Percentiles rank a stretch among this genome's conserved stretches.
Evolutionary conservation across 2,113 vertebrate species (phyloP).

Genomic region (Oryzias javanicus): DNA sequence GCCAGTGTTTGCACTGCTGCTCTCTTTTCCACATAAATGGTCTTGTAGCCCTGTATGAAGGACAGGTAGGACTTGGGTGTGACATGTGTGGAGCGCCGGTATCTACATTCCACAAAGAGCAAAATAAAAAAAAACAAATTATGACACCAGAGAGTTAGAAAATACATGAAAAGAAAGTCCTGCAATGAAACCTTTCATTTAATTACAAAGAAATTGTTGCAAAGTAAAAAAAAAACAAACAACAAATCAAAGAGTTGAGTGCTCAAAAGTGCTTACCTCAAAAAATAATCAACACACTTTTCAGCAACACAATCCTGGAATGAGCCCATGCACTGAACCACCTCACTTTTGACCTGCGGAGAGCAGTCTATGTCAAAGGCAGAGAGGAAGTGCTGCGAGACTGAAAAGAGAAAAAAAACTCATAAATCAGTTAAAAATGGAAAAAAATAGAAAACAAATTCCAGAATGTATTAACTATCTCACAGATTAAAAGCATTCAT

Average conservation of each 20-base stretch:
- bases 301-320: slow-evolving; percentile 95
- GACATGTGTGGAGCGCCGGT: slow-evolving; percentile 88
- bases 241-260: background rate
- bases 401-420: slow-evolving; percentile 60
- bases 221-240: background rate
- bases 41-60: slow-evolving; percentile 93
- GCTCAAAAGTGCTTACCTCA: slow-evolving; percentile 70
- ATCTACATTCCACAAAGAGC: slow-evolving; percentile 41
- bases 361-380: slow-evolving; percentile 87
- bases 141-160: background rate
- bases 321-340: slow-evolving; percentile 95
- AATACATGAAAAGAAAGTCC: background rate
- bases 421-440: background rate
- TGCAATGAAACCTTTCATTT: background rate
- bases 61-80: slow-evolving; percentile 96
- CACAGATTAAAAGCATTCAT: too few species aligned
- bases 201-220: background rate
- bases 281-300: slow-evolving; percentile 94
- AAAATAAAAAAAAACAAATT: background rate
- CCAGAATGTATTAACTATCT: background rate
- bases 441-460: background rate
- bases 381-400: slow-evolving; percentile 92
- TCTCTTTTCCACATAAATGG: slow-evolving; percentile 87
- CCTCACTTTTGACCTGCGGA: slow-evolving; percentile 80
- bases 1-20: slow-evolving; percentile 85